phyloP scores from a whole-genome alignment of 2,797 vertebrate species.

The Acipenser ruthenus region DNA sequence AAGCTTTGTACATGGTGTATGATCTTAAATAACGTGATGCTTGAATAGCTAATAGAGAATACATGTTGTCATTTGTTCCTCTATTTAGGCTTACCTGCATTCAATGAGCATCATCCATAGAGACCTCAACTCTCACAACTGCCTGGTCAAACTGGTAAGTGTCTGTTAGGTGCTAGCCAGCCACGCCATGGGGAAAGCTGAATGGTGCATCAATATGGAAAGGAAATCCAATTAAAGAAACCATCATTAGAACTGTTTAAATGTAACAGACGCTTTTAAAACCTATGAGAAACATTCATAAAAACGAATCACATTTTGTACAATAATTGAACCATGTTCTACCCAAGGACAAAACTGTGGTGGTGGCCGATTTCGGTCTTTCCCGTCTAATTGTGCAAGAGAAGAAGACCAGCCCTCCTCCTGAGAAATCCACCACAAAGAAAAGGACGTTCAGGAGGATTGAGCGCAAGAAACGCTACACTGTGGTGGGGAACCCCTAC shows the following conservation, averaged over 20 bases:
- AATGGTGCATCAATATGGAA: too few relatives aligned
- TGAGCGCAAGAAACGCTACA: conserved; percentile 85
- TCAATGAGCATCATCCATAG: conserved; percentile 94
- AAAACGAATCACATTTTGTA: too few relatives aligned
- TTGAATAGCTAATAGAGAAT: too few relatives aligned
- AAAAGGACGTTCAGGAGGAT: conserved; percentile 73
- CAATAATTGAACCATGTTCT: too few relatives aligned
- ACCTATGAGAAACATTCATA: not conserved
- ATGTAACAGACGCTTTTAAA: too few relatives aligned
- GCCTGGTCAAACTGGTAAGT: conserved; percentile 88
- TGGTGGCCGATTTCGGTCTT: conserved; percentile 87
- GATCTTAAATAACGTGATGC: too few relatives aligned
- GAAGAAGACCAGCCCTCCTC: conserved; percentile 61
- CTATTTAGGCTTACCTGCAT: conserved; percentile 77
- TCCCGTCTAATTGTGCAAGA: conserved; percentile 83
- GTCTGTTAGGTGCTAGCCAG: not conserved
- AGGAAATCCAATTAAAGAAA: too few relatives aligned
- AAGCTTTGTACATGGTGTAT: too few relatives aligned
- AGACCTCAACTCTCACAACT: conserved; percentile 92
- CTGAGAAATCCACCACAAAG: conserved; percentile 72
- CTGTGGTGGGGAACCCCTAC: conserved; percentile 88
- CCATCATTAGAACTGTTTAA: too few relatives aligned
- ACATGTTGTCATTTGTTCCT: too few relatives aligned
- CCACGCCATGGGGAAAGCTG: too few relatives aligned
- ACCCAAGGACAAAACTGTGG: conserved; percentile 77